Evolutionary conservation across 2,888 invertebrate species (phyloP), one percentile per base, ranked within the genome.

Genomic region (Trypoxylon attenuatum): DNA sequence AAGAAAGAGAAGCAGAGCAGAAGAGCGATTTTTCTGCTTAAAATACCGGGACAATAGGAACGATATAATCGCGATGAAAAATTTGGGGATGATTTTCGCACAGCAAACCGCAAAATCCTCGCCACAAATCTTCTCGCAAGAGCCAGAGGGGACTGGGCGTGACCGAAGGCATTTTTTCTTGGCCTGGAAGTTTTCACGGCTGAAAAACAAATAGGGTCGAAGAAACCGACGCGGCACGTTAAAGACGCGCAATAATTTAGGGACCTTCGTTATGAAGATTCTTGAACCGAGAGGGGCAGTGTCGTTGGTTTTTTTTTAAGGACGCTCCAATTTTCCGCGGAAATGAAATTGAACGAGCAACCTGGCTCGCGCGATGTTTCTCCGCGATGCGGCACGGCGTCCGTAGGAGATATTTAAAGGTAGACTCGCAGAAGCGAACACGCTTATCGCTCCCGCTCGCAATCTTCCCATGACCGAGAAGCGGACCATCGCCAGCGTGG

Each of bases 61-160:
- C 63, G 66, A 62, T 58, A 49, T 58, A 63, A 63, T 46, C 56
- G 52, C 38, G 61, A 52, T 64, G 62, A 67, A 58, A 67, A 67
- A 67, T 67, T 59, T 38, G 43, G 41, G 49, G 52, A 38, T 59
- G 54, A 62, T 62, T 27, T 27, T 42, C 38, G 43, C 43, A 22
- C 54, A 42, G 47, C 66, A 47, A 53, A 56, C 27, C 53, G 45
- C 61, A 38, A 53, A 58, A 66, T 66, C 61, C 56, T 39, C 15
- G 6, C 45, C 56, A 58, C 65, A 66, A 66, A 66, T 69, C 69
- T 65, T 57, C 43, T n/a, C 13, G 27, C 4, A 8, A 42, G 46
- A 47, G 21, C 8, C 33, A 2, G 29, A n/a, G n/a, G 15, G 19
- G 29, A 18, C n/a, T 16, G 5, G 22, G 21, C 16, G 15, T 15